phyloP scores from a whole-genome alignment of 2,113 vertebrate species.

The Lepisosteus osseus region DNA sequence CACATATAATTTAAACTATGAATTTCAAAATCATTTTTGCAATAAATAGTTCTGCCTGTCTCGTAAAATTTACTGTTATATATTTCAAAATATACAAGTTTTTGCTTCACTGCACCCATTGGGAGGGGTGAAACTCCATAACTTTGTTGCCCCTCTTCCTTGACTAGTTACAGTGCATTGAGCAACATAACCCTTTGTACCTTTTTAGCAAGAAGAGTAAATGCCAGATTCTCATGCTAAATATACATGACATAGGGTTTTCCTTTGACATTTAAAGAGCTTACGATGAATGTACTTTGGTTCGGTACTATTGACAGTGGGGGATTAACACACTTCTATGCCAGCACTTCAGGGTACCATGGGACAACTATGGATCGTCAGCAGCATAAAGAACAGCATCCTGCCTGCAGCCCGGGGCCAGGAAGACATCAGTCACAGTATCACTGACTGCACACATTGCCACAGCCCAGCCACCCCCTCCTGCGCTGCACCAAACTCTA shows the following conservation, averaged over 20 bases:
- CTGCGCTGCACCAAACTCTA: not conserved
- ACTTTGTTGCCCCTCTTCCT: too few relatives aligned
- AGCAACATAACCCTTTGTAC: too few relatives aligned
- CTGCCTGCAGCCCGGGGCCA: not conserved
- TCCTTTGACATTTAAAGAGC: conserved; percentile 77
- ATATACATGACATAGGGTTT: conserved; percentile 43
- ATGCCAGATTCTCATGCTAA: conserved; percentile 55
- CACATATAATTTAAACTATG: too few relatives aligned
- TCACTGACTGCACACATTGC: not conserved
- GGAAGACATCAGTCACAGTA: too few relatives aligned
- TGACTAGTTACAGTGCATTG: too few relatives aligned
- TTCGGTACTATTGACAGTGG: conserved; percentile 70
- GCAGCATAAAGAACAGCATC: not conserved
- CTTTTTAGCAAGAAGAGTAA: conserved; percentile 67
- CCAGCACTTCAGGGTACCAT: conserved; percentile 58
- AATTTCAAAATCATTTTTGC: too few relatives aligned
- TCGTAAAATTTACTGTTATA: too few relatives aligned
- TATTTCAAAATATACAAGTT: too few relatives aligned
- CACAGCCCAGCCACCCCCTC: not conserved
- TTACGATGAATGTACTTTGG: conserved; percentile 72
- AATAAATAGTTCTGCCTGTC: too few relatives aligned
- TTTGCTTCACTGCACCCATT: too few relatives aligned
- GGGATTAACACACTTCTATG: conserved; percentile 69
- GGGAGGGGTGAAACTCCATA: too few relatives aligned
- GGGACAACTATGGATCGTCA: conserved; percentile 42